Percentiles rank a stretch among this genome's conserved stretches.
These are phyloP conservation scores for Ptilonorhynchus violaceus DNA, from an alignment of 2,113 vertebrate genomes.

Conservation along the genomic window DNA sequence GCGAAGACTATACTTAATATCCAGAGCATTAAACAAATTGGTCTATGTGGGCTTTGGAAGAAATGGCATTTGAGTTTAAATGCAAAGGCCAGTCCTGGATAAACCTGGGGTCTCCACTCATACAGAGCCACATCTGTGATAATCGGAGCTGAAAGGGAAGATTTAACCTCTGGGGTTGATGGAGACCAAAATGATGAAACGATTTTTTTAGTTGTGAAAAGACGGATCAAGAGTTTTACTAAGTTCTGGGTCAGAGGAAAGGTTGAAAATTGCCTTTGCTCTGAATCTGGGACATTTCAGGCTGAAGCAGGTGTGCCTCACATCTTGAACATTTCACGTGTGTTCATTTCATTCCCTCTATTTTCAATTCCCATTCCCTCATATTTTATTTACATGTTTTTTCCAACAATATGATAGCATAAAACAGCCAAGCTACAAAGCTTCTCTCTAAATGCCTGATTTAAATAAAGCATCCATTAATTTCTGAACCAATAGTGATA, in stretches of 20 bases:
- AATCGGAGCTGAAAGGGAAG: conserved; percentile 67
- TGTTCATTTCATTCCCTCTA: not conserved
- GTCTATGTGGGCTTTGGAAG: not conserved
- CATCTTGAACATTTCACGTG: not conserved
- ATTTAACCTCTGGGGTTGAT: conserved; percentile 49
- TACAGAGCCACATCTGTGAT: conserved; percentile 54
- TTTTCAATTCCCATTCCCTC: conserved; percentile 28
- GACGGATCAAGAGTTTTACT: conserved; percentile 35
- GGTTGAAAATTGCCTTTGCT: conserved; percentile 26
- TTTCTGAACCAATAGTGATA: conserved; percentile 28
- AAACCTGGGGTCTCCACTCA: not conserved
- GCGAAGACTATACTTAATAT: not conserved
- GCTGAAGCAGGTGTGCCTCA: conserved; percentile 28
- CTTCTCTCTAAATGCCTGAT: conserved; percentile 36
- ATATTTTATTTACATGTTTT: conserved; percentile 34
- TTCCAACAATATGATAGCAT: not conserved
- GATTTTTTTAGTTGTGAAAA: conserved; percentile 43
- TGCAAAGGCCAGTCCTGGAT: not conserved
- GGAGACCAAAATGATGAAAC: conserved; percentile 48
- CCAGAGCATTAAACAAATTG: conserved; percentile 10
- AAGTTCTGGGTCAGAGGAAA: not conserved
- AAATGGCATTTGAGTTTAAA: conserved; percentile 19
- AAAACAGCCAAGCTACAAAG: not conserved
- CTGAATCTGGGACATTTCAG: not conserved
- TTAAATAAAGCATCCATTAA: conserved; percentile 59